phyloP scores from a whole-genome alignment of 2,797 vertebrate genomes.

The Bradypus variegatus region DNA sequence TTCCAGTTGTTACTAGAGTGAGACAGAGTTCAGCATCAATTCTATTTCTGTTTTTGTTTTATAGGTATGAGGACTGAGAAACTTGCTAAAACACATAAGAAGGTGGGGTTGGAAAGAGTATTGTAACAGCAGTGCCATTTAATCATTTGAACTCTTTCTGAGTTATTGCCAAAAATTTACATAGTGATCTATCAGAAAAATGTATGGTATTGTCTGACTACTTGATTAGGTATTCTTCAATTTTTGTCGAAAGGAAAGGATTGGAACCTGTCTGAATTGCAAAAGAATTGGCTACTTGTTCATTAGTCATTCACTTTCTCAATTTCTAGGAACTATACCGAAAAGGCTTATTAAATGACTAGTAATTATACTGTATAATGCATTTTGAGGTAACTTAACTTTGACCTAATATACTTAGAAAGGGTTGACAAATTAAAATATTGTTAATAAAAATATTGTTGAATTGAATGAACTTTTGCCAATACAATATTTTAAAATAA shows the following conservation, averaged over 20 bases:
- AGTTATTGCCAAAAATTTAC: neutral
- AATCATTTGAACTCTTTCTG: neutral
- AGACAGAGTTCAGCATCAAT: neutral
- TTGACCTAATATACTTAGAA: neutral
- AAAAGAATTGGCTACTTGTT: neutral
- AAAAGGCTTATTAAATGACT: neutral
- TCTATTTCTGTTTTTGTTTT: neutral
- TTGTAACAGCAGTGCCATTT: neutral
- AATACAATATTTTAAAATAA: conserved; percentile 21
- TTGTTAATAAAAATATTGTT: neutral
- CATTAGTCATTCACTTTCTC: neutral
- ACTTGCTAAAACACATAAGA: neutral
- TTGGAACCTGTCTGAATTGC: neutral
- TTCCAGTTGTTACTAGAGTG: neutral
- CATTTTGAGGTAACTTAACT: neutral
- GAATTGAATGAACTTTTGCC: neutral
- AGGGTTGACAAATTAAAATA: neutral
- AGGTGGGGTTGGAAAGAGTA: neutral
- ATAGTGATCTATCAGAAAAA: neutral
- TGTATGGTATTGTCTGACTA: neutral
- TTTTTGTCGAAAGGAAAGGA: conserved; percentile 23
- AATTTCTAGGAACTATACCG: neutral
- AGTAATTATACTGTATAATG: neutral
- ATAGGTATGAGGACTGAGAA: neutral
- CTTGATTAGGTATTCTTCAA: neutral